phyloP scores from a whole-genome alignment of 2,888 invertebrate genomes.

The Arrhopalites spinosus region DNA sequence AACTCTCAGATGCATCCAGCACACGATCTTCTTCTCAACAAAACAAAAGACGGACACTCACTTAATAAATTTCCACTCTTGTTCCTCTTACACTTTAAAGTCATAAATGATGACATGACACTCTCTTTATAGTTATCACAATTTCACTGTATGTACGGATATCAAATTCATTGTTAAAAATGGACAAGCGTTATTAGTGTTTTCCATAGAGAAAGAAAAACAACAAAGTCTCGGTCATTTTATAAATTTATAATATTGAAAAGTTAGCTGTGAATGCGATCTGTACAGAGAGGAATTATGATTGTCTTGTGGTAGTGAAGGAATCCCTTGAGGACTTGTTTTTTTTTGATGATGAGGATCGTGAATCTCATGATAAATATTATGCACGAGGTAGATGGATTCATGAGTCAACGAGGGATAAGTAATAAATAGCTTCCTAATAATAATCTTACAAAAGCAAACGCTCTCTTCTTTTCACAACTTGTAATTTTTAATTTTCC shows the following conservation, averaged over 20 bases:
- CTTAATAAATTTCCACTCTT: neutral
- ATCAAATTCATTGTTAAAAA: too few species aligned
- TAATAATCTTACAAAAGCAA: constrained; percentile 15
- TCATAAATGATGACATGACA: constrained; percentile 7
- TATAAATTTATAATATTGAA: too few species aligned
- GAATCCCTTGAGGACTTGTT: constrained; percentile 28
- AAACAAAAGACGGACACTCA: neutral
- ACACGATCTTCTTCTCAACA: neutral
- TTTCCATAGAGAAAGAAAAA: too few species aligned
- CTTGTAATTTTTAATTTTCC: constrained; percentile 29
- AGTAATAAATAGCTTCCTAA: constrained; percentile 17
- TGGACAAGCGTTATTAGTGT: too few species aligned
- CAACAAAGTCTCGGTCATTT: too few species aligned
- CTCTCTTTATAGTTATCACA: neutral
- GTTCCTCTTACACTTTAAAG: neutral
- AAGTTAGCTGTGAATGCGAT: too few species aligned
- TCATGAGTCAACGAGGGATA: constrained; percentile 22
- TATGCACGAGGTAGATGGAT: constrained; percentile 17
- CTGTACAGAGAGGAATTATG: too few species aligned
- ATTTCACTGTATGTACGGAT: too few species aligned
- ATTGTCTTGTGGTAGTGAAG: too few species aligned
- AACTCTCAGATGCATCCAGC: constrained; percentile 8
- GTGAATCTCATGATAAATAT: constrained; percentile 23
- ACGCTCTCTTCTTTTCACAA: neutral
- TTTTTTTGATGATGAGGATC: constrained; percentile 10